A percentile compares a stretch with the other conserved stretches of the same genome.
These are phyloP conservation scores for Bemisia tabaci DNA, from an alignment of 1,140 invertebrate species.

Conservation along the genomic window DNA sequence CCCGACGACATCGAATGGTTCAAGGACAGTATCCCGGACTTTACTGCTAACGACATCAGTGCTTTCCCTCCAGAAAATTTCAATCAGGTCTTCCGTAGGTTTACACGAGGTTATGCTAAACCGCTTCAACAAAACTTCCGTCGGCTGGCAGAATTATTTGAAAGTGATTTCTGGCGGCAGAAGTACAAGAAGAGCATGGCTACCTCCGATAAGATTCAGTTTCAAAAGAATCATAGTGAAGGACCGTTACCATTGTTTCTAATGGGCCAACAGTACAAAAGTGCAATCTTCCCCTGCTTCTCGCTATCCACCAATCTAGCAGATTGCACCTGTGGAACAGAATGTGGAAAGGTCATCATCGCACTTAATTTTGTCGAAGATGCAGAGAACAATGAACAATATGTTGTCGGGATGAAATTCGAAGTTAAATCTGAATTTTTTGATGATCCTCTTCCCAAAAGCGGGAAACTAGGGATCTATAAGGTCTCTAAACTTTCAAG, in stretches of 20 bases:
- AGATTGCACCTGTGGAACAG: slow-evolving; percentile 5
- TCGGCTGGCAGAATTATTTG: slow-evolving; percentile 14
- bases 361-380: slow-evolving; percentile 3
- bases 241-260: not conserved
- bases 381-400: not conserved
- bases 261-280: slow-evolving; percentile 6
- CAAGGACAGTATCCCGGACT: slow-evolving; percentile 27
- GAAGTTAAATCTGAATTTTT: slow-evolving; percentile 4
- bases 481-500: slow-evolving; percentile 1
- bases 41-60: slow-evolving; percentile 10
- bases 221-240: not conserved
- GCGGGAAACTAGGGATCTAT: slow-evolving; percentile 6
- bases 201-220: not conserved
- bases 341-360: not conserved
- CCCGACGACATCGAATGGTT: slow-evolving; percentile 28
- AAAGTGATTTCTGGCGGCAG: not conserved
- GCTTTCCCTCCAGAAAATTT: slow-evolving; percentile 34
- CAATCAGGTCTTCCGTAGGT: slow-evolving; percentile 26
- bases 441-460: not conserved
- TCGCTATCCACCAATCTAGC: not conserved
- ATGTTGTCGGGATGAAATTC: slow-evolving; percentile 4
- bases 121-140: slow-evolving; percentile 24
- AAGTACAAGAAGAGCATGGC: not conserved
- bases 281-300: not conserved
- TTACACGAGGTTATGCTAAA: slow-evolving; percentile 18